Percentiles rank a stretch among this genome's conserved stretches.
phyloP scores from a whole-genome alignment of 1,140 invertebrate species.

The Cydia strobilella region DNA sequence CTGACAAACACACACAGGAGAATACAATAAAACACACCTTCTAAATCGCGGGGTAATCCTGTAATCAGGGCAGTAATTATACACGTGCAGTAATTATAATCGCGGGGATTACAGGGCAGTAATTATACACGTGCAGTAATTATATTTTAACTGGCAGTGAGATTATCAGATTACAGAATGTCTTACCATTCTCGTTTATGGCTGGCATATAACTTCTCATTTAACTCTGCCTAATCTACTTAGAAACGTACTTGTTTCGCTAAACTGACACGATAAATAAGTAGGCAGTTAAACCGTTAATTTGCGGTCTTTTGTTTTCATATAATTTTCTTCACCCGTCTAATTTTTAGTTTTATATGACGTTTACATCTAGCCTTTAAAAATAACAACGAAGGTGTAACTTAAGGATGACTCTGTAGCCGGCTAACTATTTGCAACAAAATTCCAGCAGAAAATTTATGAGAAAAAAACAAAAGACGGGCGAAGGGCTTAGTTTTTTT shows the following conservation, averaged over 20 bases:
- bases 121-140: conserved; percentile 1
- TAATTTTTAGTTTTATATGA: too few species aligned
- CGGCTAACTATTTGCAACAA: too few species aligned
- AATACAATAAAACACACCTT: neutral
- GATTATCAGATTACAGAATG: neutral
- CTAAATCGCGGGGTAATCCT: neutral
- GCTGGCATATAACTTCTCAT: neutral
- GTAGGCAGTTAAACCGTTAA: too few species aligned
- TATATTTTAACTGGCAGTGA: conserved; percentile 3
- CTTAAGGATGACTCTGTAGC: too few species aligned
- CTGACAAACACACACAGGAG: too few species aligned
- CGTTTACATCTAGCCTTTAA: too few species aligned
- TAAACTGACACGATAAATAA: neutral
- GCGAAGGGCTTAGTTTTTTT: too few species aligned
- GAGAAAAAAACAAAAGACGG: too few species aligned
- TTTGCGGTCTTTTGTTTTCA: too few species aligned
- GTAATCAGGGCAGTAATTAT: neutral
- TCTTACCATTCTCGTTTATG: neutral
- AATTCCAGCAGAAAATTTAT: too few species aligned
- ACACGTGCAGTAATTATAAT: conserved; percentile 4
- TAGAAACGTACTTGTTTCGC: neutral
- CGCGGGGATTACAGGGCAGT: neutral
- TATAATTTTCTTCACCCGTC: too few species aligned
- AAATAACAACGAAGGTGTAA: too few species aligned
- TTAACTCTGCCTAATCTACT: neutral